A percentile compares a stretch with the other conserved stretches of the same genome.
Evolutionary conservation across 2,113 vertebrate species (phyloP).

Genomic region (Solea senegalensis): DNA sequence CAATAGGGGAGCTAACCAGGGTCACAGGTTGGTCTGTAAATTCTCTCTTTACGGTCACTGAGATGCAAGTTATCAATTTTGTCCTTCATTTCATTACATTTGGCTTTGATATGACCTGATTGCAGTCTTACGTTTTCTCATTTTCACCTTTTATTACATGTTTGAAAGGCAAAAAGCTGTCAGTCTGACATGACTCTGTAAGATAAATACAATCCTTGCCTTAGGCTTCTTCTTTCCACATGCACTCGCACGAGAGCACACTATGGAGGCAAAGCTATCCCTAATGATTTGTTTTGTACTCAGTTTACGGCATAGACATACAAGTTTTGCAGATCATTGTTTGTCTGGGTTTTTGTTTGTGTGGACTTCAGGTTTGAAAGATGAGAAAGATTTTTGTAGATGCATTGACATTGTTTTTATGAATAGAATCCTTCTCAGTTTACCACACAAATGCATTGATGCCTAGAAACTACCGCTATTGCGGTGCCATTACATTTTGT

Average conservation of each 20-base stretch:
- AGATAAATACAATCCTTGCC: constrained; percentile 57
- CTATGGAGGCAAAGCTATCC: constrained; percentile 18
- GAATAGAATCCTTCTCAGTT: too few species aligned
- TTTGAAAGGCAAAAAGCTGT: constrained; percentile 18
- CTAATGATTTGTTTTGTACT: constrained; percentile 65
- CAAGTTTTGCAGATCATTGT: constrained; percentile 37
- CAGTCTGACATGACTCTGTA: constrained; percentile 38
- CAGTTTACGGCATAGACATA: constrained; percentile 14
- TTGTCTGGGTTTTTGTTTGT: constrained; percentile 7
- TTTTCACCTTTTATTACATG: constrained; percentile 11
- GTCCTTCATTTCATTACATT: constrained; percentile 1
- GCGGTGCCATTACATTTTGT: background rate
- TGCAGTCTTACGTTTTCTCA: constrained; percentile 29
- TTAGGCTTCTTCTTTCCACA: background rate
- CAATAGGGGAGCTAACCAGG: constrained; percentile 31
- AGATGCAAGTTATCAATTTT: background rate
- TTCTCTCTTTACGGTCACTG: background rate
- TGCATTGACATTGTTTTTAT: too few species aligned
- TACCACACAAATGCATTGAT: too few species aligned
- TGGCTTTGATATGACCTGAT: constrained; percentile 8
- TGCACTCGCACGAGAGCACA: constrained; percentile 2
- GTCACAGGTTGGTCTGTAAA: constrained; percentile 22
- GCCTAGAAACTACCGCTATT: too few species aligned
- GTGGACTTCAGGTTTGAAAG: constrained; percentile 2
- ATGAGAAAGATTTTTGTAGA: constrained; percentile 6